A percentile compares a stretch with the other conserved stretches of the same genome.
These are phyloP conservation scores for Barypeithes pellucidus DNA, from an alignment of 2,888 invertebrate species.

Conservation along the genomic window DNA sequence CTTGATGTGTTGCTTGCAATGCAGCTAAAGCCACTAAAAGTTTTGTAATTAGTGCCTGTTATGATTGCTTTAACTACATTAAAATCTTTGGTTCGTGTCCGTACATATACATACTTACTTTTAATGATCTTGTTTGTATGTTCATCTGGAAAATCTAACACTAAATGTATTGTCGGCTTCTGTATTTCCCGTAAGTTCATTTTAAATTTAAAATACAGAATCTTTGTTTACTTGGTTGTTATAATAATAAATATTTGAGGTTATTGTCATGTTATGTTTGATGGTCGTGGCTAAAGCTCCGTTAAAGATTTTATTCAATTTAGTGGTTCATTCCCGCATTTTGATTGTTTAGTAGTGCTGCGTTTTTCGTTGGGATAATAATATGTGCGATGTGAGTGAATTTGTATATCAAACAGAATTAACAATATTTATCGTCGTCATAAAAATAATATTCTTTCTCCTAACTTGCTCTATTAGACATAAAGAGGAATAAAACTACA, in stretches of 20 bases:
- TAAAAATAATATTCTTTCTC: too few relatives aligned
- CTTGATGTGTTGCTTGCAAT: slow-evolving; percentile 57
- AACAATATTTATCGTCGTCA: too few relatives aligned
- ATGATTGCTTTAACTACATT: background rate
- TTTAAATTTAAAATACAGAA: background rate
- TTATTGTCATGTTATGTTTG: background rate
- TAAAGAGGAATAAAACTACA: too few relatives aligned
- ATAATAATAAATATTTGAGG: background rate
- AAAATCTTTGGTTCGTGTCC: too few relatives aligned
- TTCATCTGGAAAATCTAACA: slow-evolving; percentile 57
- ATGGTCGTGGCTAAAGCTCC: background rate
- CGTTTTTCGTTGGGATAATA: too few relatives aligned
- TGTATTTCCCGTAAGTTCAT: slow-evolving; percentile 58
- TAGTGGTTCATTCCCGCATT: too few relatives aligned
- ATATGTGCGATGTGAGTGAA: too few relatives aligned
- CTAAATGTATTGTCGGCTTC: slow-evolving; percentile 53
- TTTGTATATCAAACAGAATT: too few relatives aligned
- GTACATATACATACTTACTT: slow-evolving; percentile 52
- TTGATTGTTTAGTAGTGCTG: too few relatives aligned
- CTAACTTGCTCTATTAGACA: too few relatives aligned
- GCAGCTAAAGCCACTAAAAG: slow-evolving; percentile 61
- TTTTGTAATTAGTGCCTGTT: background rate
- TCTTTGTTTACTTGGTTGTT: background rate
- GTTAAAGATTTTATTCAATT: background rate
- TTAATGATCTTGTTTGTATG: slow-evolving; percentile 59